Conservation (phyloP, 2,797 vertebrate species). For the Vipera latastei region DNA sequence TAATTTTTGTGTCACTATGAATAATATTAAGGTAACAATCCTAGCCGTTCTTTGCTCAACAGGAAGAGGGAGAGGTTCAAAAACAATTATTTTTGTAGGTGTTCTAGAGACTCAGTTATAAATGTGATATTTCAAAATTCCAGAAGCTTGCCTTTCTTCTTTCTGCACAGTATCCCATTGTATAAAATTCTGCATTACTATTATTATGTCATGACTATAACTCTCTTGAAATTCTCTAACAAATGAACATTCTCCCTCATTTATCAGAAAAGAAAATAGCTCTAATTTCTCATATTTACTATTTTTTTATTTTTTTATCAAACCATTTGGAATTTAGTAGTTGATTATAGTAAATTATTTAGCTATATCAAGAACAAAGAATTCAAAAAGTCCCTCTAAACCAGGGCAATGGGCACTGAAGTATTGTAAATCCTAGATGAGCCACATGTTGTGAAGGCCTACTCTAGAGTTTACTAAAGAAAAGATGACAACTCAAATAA, state of each 20-base stretch:
- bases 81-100: background rate
- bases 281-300: background rate
- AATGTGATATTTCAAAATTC: background rate
- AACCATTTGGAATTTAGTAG: background rate
- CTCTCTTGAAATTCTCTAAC: background rate
- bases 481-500: background rate
- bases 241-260: background rate
- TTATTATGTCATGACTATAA: background rate
- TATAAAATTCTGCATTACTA: background rate
- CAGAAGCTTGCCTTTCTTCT: background rate
- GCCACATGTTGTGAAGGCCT: background rate
- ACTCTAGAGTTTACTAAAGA: background rate
- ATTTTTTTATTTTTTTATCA: background rate
- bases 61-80: background rate
- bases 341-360: background rate
- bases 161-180: background rate
- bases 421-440: background rate
- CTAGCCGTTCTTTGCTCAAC: background rate
- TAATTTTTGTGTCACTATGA: background rate
- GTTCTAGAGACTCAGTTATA: background rate
- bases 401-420: background rate
- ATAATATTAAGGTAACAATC: background rate
- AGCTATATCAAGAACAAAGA: background rate
- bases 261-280: background rate
- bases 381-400: background rate